Evolutionary conservation across 2,113 vertebrate species (phyloP).

Genomic region (Chaetura pelagica): DNA sequence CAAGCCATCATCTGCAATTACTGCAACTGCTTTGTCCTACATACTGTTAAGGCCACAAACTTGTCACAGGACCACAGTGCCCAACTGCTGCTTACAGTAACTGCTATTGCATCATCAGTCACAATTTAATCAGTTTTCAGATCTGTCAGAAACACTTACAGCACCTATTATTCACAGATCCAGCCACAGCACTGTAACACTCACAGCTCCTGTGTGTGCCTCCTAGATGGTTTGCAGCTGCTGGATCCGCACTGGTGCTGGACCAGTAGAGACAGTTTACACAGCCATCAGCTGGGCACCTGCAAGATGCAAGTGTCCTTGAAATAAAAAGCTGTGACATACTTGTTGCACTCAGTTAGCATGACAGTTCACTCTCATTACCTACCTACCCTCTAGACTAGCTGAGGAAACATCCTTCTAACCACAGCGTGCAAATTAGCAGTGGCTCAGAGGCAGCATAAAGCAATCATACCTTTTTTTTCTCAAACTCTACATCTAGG

Average conservation of each 20-base stretch:
- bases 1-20: background rate
- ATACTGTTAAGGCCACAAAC: background rate
- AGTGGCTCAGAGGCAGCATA: background rate
- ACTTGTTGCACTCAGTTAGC: background rate
- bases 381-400: background rate
- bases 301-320: background rate
- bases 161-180: background rate
- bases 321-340: background rate
- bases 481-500: background rate
- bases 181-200: fast-evolving
- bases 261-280: background rate
- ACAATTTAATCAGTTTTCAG: conserved; percentile 4
- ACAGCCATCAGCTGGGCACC: fast-evolving
- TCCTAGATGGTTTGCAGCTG: background rate
- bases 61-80: background rate
- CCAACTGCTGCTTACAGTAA: background rate
- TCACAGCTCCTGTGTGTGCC: background rate
- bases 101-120: background rate
- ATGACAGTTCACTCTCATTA: background rate
- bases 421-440: background rate
- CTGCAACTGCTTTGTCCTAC: background rate
- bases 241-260: fast-evolving
- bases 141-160: background rate
- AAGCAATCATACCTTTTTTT: background rate
- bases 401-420: background rate